Evolutionary conservation across 2,888 invertebrate genomes (phyloP), one percentile per base, ranked within the genome.

Genomic region (Leucoma salicis): DNA sequence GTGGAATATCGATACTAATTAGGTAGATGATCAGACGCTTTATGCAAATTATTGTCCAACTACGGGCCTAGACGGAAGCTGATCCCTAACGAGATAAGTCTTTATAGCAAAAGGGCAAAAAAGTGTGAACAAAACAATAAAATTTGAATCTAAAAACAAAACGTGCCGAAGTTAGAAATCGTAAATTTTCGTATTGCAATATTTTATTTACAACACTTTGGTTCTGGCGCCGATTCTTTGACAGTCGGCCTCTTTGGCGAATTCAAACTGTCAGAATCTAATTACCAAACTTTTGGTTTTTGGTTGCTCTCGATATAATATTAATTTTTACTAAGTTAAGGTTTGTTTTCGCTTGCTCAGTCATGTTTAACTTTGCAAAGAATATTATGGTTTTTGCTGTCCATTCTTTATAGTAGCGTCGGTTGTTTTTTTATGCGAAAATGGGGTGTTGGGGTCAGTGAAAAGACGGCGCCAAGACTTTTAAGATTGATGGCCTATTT

Each of bases 221-320:
- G 66, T 70, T 60, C 66, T 79, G 86, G 86, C 86, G 87, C 86
- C 88, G 80, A 65, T 70, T 78, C 82, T 81, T 84, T 84, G 86
- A 86, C 86, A 85, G 82, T 78, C 87, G 87, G 85, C 71, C 61
- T 77, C 84, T 88, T 88, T 88, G 83, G 73, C 70, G 74, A 76
- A 76, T 75, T 76, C 80, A 73, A 82, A 74, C 83, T 85, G 86
- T 84, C 85, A 80, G 85, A 87, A 87, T 87, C 83, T 85, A 86
- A 88, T 88, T 87, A 87, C 77, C 71, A 76, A 74, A 68, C 57
- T 64, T 58, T 59, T 48, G 41, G 49, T 46, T 45, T 48, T 42
- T 46, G 52, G 57, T 44, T 65, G 32, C 70, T 31, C 32, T 34
- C 32, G 24, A 11, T 29, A 18, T 40, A 49, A 43, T 46, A 57